Conservation (phyloP, 2,113 vertebrate species). For the Acrocephalus kingi region DNA sequence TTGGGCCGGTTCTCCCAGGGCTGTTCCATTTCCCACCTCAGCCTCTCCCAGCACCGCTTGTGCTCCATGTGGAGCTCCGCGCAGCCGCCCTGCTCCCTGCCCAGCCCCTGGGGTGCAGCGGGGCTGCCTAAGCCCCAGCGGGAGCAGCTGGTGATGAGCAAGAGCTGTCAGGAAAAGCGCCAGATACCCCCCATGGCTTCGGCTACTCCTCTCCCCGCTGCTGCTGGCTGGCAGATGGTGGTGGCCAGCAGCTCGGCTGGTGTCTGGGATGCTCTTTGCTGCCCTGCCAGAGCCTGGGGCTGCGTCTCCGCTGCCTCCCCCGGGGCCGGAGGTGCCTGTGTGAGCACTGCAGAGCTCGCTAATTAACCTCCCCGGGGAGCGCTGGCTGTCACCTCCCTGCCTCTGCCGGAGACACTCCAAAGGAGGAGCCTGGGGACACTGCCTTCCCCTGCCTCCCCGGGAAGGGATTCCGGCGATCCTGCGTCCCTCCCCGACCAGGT, state of each 20-base stretch:
- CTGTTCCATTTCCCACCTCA: background rate
- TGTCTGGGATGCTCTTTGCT: conserved; percentile 40
- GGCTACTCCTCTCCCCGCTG: background rate
- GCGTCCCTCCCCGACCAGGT: background rate
- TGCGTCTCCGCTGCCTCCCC: background rate
- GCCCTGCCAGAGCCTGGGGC: background rate
- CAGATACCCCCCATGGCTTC: background rate
- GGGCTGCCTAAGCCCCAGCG: background rate
- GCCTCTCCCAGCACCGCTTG: fast-evolving
- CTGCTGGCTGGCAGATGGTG: conserved; percentile 45
- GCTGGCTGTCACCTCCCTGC: background rate
- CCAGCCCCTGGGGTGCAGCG: background rate
- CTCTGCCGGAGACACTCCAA: background rate
- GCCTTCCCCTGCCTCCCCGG: background rate
- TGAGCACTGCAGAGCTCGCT: background rate
- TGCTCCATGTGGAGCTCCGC: background rate
- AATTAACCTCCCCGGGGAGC: conserved; percentile 2
- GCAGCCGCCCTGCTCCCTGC: background rate
- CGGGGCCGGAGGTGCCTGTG: background rate
- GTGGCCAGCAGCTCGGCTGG: conserved; percentile 27
- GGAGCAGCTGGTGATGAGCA: background rate
- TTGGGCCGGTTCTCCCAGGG: background rate
- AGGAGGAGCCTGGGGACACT: background rate
- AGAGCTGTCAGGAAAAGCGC: background rate
- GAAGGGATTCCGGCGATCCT: background rate